These are phyloP conservation scores for Paedocypris sp. DNA, from an alignment of 2,113 vertebrate genomes.

Conservation along the genomic window DNA sequence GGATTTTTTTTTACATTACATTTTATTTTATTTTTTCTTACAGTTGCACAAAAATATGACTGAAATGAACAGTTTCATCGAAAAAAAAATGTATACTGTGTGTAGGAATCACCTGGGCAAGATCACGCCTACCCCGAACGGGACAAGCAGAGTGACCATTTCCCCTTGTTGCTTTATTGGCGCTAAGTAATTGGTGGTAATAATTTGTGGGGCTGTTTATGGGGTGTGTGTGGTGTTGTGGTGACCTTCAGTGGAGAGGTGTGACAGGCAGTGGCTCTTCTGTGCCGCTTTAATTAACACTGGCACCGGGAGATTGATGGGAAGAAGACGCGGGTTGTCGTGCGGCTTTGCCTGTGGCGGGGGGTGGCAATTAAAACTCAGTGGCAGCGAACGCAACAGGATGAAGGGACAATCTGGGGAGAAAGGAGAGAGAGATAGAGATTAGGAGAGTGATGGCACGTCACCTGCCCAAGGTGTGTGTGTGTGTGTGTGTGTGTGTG, in stretches of 20 bases:
- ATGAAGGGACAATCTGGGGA: conserved; percentile 2
- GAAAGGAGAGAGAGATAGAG: conserved; percentile 3
- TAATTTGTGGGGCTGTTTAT: conserved; percentile 2
- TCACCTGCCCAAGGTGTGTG: background rate
- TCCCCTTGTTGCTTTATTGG: too few species aligned
- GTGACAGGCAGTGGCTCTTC: conserved; percentile 34
- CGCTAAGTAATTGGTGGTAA: background rate
- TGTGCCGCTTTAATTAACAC: conserved; percentile 52
- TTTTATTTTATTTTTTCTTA: too few species aligned
- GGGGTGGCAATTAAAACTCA: conserved; percentile 38
- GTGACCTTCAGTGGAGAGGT: conserved; percentile 50
- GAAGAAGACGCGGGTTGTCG: conserved; percentile 30
- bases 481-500: conserved; percentile 2
- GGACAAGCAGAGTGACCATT: too few species aligned
- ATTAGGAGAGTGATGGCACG: conserved; percentile 2
- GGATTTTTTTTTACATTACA: too few species aligned
- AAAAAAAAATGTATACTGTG: too few species aligned
- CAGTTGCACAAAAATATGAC: too few species aligned
- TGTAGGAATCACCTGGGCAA: too few species aligned
- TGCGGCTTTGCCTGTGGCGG: conserved; percentile 18
- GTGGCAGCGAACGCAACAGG: conserved; percentile 19
- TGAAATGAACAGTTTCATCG: too few species aligned
- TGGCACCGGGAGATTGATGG: conserved; percentile 37
- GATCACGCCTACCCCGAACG: too few species aligned
- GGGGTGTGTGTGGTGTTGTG: conserved; percentile 32